phyloP scores from a whole-genome alignment of 1,140 invertebrate genomes.

The Kradibia gibbosae region DNA sequence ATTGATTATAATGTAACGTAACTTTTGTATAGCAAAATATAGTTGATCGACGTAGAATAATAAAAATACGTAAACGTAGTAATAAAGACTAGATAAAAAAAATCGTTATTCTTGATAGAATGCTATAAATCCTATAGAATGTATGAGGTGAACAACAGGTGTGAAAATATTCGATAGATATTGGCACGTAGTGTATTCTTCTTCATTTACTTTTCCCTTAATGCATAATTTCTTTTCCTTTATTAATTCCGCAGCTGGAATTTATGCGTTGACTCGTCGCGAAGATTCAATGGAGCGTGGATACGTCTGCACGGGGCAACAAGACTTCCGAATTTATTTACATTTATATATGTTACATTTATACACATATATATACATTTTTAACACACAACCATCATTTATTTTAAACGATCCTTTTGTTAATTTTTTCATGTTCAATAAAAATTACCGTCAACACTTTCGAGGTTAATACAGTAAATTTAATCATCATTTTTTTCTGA shows the following conservation, averaged over 20 bases:
- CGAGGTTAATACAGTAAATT: too few relatives aligned
- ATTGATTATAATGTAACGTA: too few relatives aligned
- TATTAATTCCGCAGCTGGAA: slow-evolving; percentile 6
- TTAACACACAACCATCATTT: slow-evolving; percentile 6
- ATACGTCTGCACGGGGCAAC: slow-evolving; percentile 18
- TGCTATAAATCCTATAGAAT: not conserved
- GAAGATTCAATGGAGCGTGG: not conserved
- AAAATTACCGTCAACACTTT: slow-evolving; percentile 3
- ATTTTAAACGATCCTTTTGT: not conserved
- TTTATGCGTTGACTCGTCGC: not conserved
- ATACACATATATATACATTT: slow-evolving; percentile 12
- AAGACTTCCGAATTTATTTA: not conserved
- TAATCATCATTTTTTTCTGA: too few relatives aligned
- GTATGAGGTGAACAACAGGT: not conserved
- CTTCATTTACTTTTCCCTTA: not conserved
- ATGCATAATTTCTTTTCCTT: not conserved
- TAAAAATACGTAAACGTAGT: not conserved
- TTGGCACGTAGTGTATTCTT: not conserved
- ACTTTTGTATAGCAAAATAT: not conserved
- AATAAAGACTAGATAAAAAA: not conserved
- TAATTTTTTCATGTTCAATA: slow-evolving; percentile 51
- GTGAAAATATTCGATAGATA: slow-evolving; percentile 9
- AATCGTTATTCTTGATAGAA: not conserved
- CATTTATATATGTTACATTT: too few relatives aligned
- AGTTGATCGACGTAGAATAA: not conserved